Evolutionary conservation across 2,113 vertebrate species (phyloP).

Genomic region (Charadrius vociferus): DNA sequence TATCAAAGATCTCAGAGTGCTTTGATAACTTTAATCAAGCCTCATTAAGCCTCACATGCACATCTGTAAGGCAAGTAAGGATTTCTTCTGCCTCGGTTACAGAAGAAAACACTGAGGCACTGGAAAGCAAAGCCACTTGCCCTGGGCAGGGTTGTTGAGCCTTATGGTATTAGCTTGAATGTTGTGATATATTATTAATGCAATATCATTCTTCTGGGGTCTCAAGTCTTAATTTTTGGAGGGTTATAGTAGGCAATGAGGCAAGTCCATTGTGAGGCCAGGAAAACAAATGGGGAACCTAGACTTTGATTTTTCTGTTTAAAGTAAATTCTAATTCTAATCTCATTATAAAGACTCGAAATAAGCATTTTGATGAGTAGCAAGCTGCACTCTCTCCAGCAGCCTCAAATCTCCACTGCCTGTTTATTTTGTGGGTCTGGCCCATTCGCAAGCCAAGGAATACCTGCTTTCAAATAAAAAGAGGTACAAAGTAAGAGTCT

Average conservation of each 20-base stretch:
- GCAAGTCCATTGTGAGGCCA: neutral
- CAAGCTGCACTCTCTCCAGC: neutral
- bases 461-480: neutral
- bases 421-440: neutral
- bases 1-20: neutral
- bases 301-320: neutral
- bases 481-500: neutral
- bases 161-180: neutral
- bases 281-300: neutral
- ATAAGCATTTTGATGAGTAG: neutral
- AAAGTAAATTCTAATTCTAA: neutral
- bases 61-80: neutral
- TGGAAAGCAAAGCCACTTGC: neutral
- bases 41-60: neutral
- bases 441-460: neutral
- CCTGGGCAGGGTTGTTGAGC: neutral
- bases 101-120: neutral
- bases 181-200: neutral
- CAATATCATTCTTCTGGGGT: neutral
- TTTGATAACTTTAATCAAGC: conserved; percentile 1
- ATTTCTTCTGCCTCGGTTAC: neutral
- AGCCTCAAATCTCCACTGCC: neutral
- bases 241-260: neutral
- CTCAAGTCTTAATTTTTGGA: neutral
- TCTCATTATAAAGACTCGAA: neutral